Evolutionary conservation across 2,888 invertebrate species (phyloP).

Genomic region (Drosophila histrio): DNA sequence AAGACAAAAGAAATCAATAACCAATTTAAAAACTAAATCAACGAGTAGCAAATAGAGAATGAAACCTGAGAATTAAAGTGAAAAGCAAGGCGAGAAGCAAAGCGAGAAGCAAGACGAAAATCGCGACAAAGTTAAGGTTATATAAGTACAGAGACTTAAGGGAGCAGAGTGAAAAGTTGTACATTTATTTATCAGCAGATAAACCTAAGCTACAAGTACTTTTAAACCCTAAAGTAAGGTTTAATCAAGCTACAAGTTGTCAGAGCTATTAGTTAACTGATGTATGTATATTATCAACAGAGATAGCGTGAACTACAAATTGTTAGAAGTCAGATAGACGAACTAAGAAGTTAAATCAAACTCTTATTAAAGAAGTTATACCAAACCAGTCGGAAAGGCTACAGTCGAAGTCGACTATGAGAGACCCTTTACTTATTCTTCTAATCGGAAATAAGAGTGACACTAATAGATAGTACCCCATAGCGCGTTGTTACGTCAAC

Average conservation of each 20-base stretch:
- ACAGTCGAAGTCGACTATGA: too few species aligned
- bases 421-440: too few species aligned
- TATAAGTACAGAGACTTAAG: background rate
- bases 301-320: background rate
- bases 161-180: background rate
- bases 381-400: too few species aligned
- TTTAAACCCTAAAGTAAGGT: background rate
- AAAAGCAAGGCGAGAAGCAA: too few species aligned
- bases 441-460: too few species aligned
- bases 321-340: background rate
- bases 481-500: too few species aligned
- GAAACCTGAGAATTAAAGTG: too few species aligned
- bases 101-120: too few species aligned
- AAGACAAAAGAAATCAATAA: too few species aligned
- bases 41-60: background rate
- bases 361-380: too few species aligned
- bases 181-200: background rate
- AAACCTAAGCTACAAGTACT: background rate
- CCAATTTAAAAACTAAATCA: background rate
- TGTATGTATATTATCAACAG: background rate
- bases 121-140: too few species aligned
- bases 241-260: constrained; percentile 4
- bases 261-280: background rate
- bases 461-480: too few species aligned
- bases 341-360: background rate